Base-by-base conservation (phyloP, 2,888 invertebrate genomes). In the Heliothis peltigera region DNA sequence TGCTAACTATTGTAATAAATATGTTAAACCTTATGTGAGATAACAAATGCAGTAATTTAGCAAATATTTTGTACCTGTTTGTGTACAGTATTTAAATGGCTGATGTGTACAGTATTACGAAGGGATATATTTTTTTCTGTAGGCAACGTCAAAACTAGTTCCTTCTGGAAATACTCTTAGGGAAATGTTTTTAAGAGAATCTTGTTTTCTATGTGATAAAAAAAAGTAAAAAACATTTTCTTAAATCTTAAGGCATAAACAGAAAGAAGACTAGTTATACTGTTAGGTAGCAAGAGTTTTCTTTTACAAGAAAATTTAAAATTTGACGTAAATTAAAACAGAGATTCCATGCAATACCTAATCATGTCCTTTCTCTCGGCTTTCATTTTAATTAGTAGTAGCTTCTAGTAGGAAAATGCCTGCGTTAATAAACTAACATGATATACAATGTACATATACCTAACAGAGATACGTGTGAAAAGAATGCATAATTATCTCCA, bases 381-480 rank as follows among this genome's bases (percentile, higher is more conserved):
- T 73, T 73, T 21, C 72, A 21, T 73, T 73, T 75, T 75, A 73
- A 73, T 73, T 70, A 64, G 75, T 25, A n/a, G n/a, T n/a, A n/a
- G n/a, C 46, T 70, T 21, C 28, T 46, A 51, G 19, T 43, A 19
- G 35, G 52, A 6, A 49, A n/a, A 19, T 52, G 43, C 39, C 49
- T 10, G 46, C 43, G 35, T 56, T 10, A 54, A 47, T 58, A 42
- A 53, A 48, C 43, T 57, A 39, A 28, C 19, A 43, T 25, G 42
- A 49, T n/a, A n/a, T n/a, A n/a, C n/a, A n/a, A n/a, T n/a, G n/a
- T n/a, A n/a, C n/a, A n/a, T n/a, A n/a, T n/a, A n/a, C n/a, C n/a
- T n/a, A n/a, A n/a, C n/a, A n/a, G n/a, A n/a, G n/a, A n/a, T n/a
- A n/a, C n/a, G n/a, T n/a, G n/a, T n/a, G n/a, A n/a, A n/a, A n/a